Conservation (phyloP, 2,113 vertebrate species). For the Trogon melanurus region DNA sequence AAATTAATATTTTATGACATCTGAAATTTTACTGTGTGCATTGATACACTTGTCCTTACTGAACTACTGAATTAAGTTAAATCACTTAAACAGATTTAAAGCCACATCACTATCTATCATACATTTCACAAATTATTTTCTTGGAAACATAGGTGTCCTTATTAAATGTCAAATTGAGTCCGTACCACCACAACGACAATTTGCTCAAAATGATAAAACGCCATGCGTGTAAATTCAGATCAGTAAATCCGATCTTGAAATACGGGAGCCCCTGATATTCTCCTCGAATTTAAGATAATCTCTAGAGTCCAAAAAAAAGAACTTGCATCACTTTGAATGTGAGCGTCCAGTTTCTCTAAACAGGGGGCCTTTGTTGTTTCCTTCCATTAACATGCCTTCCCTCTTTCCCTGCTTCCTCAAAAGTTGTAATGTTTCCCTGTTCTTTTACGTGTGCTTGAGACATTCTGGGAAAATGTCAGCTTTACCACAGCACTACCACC, state of each 20-base stretch:
- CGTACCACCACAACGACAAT: background rate
- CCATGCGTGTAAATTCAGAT: background rate
- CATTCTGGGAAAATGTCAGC: background rate
- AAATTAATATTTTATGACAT: background rate
- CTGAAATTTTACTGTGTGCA: background rate
- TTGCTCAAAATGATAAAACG: background rate
- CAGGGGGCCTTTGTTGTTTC: background rate
- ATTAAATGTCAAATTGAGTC: background rate
- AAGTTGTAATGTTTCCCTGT: background rate
- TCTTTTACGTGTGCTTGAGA: background rate
- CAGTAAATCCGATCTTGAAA: background rate
- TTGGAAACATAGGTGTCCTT: background rate
- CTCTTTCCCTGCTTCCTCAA: background rate
- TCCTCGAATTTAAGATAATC: background rate
- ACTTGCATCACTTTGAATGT: rapidly evolving
- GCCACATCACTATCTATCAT: background rate
- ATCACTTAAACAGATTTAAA: background rate
- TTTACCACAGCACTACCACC: background rate
- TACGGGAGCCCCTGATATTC: background rate
- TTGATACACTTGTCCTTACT: background rate
- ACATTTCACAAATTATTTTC: background rate
- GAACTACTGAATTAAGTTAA: background rate
- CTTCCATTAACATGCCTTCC: background rate
- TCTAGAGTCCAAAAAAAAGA: background rate
- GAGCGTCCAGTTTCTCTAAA: background rate